A percentile compares a stretch with the other conserved stretches of the same genome.
Evolutionary conservation across 2,888 invertebrate species (phyloP).

Genomic region (Doris montereyensis): DNA sequence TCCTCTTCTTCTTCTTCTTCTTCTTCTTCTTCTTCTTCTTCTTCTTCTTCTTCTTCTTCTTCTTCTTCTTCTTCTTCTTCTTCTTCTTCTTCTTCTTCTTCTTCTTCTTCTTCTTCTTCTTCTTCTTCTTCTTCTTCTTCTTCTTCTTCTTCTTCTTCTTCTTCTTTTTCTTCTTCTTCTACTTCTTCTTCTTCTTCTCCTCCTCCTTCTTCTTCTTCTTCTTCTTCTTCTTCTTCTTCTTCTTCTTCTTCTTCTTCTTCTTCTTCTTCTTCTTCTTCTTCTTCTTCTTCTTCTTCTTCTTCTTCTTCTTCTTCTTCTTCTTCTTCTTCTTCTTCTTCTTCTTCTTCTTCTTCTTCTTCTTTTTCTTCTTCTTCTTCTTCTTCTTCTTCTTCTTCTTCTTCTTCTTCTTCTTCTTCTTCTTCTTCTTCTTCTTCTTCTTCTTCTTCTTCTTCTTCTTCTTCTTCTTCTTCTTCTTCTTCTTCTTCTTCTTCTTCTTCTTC

Average conservation of each 20-base stretch:
- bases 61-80: constrained; percentile 1
- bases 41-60: background rate
- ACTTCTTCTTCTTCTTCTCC: background rate
- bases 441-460: background rate
- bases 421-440: background rate
- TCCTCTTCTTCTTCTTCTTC: no score
- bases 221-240: background rate
- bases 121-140: constrained; percentile 14
- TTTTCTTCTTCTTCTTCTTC: constrained; percentile 10
- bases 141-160: background rate
- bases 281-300: constrained; percentile 1
- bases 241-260: constrained; percentile 8
- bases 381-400: background rate
- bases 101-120: constrained; percentile 10
- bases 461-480: background rate
- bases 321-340: constrained; percentile 4
- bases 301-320: constrained; percentile 1
- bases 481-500: background rate
- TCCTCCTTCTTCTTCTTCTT: background rate
- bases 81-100: constrained; percentile 7
- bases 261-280: constrained; percentile 1
- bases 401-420: constrained; percentile 14
- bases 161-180: background rate
- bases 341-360: constrained; percentile 5
- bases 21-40: no score